These are phyloP conservation scores for Drosophila atripex DNA, from an alignment of 2,888 invertebrate genomes.

Conservation along the genomic window DNA sequence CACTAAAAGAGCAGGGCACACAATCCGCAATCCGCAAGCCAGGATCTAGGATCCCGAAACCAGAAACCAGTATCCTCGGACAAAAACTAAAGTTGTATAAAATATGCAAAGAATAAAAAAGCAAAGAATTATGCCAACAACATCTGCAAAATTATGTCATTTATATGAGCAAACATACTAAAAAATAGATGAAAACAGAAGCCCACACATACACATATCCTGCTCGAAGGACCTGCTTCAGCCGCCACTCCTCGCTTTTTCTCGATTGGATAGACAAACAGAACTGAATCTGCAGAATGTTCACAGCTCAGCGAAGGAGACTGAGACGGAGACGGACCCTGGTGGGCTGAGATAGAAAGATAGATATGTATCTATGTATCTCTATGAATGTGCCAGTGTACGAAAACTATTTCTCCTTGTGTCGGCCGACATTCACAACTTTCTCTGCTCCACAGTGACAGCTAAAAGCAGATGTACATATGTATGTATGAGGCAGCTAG, in stretches of 20 bases:
- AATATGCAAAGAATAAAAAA: conserved; percentile 60
- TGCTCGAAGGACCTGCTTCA: conserved; percentile 15
- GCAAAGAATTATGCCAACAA: conserved; percentile 53
- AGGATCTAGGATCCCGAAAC: conserved; percentile 9
- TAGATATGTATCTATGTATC: conserved; percentile 39
- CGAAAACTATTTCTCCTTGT: conserved; percentile 29
- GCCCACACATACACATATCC: conserved; percentile 23
- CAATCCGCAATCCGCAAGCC: not conserved
- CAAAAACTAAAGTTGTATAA: conserved; percentile 62
- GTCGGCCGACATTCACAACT: conserved; percentile 18
- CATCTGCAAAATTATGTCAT: conserved; percentile 79
- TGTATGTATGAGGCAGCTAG: conserved; percentile 23
- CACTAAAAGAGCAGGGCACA: conserved; percentile 45
- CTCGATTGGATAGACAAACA: conserved; percentile 67
- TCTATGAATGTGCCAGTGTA: conserved; percentile 17
- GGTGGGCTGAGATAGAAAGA: conserved; percentile 32
- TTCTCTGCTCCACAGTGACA: conserved; percentile 34
- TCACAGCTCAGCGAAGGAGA: conserved; percentile 59
- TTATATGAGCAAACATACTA: conserved; percentile 76
- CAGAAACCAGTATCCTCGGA: conserved; percentile 18
- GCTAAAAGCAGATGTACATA: conserved; percentile 46
- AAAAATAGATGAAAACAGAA: conserved; percentile 69
- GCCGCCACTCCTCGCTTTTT: conserved; percentile 3
- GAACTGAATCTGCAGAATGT: conserved; percentile 59
- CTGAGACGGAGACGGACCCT: conserved; percentile 13